These are phyloP conservation scores for Phrynocephalus forsythii DNA, from an alignment of 2,797 vertebrate species.

Conservation along the genomic window DNA sequence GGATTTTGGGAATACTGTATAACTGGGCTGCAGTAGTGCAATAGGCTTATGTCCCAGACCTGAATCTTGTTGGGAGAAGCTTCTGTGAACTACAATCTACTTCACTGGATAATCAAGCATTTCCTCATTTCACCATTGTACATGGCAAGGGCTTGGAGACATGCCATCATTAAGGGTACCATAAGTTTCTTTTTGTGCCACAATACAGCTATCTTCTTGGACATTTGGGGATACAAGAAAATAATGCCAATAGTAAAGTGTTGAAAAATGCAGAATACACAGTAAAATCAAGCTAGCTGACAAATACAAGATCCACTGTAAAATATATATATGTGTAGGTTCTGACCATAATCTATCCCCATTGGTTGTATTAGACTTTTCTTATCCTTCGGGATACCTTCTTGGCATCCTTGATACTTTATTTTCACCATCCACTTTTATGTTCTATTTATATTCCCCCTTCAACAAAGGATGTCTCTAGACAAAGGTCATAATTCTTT, in stretches of 20 bases:
- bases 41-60: too few relatives aligned
- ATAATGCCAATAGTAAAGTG: not conserved
- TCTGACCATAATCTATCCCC: not conserved
- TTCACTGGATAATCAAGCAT: too few relatives aligned
- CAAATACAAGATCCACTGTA: not conserved
- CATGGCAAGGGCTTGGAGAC: too few relatives aligned
- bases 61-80: too few relatives aligned
- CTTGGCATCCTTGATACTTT: not conserved
- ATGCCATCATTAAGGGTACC: too few relatives aligned
- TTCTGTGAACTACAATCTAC: too few relatives aligned
- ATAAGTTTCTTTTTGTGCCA: too few relatives aligned
- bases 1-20: too few relatives aligned
- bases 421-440: not conserved
- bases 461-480: too few relatives aligned
- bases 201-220: not conserved
- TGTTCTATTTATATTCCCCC: not conserved
- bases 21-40: too few relatives aligned
- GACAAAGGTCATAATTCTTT: too few relatives aligned
- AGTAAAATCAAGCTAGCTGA: not conserved
- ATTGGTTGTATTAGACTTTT: not conserved
- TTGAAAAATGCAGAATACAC: not conserved
- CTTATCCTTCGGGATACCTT: not conserved
- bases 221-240: not conserved
- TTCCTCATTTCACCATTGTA: too few relatives aligned
- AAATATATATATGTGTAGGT: not conserved